Conservation (phyloP, 2,797 vertebrate species). For the Picus viridis region DNA sequence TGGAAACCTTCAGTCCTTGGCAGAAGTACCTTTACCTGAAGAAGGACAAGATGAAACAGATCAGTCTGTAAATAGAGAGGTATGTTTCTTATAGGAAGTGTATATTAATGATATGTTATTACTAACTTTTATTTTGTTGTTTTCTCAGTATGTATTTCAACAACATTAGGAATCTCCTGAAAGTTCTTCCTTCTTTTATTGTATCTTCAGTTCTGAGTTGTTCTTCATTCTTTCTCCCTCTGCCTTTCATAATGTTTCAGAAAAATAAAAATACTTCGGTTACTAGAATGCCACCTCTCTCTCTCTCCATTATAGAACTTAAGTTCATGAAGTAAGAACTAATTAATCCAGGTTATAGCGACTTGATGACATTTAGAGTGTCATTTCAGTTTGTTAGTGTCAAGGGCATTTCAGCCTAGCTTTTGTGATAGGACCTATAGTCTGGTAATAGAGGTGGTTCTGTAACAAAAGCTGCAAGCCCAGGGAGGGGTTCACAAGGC, state of each 20-base stretch:
- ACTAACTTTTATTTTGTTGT: not conserved
- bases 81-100: not conserved
- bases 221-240: not conserved
- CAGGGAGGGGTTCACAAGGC: not conserved
- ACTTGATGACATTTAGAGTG: not conserved
- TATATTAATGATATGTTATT: not conserved
- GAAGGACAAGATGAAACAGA: not conserved
- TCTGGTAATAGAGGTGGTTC: not conserved
- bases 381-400: not conserved
- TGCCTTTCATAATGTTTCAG: not conserved
- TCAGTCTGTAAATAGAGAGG: conserved; percentile 12
- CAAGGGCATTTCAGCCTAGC: not conserved
- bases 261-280: not conserved
- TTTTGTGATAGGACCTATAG: not conserved
- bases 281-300: not conserved
- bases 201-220: not conserved
- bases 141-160: not conserved
- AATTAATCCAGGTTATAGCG: not conserved
- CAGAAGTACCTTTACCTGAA: not conserved
- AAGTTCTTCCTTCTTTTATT: not conserved
- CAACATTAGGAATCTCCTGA: not conserved
- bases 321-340: not conserved
- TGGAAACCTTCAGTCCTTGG: not conserved
- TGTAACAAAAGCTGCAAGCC: not conserved
- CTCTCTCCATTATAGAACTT: not conserved